These are phyloP conservation scores for Hypena proboscidalis DNA, from an alignment of 2,888 invertebrate species.

Conservation along the genomic window DNA sequence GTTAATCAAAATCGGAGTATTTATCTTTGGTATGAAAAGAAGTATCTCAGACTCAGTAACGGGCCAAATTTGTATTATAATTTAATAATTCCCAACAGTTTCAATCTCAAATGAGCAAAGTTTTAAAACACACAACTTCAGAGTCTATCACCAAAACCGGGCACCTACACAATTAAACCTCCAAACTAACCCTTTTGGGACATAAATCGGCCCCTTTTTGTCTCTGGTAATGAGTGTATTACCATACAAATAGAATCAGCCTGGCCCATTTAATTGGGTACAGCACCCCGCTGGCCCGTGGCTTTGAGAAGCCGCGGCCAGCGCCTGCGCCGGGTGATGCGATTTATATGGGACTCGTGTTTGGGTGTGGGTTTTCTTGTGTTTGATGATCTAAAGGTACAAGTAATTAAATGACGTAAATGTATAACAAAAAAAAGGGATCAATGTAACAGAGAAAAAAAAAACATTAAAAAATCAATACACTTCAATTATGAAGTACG, in stretches of 20 bases:
- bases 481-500: no score
- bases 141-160: conserved; percentile 4
- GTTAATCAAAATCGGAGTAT: no score
- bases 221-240: conserved; percentile 80
- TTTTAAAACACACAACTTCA: no score
- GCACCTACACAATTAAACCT: conserved; percentile 8
- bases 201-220: conserved; percentile 66
- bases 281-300: conserved; percentile 72
- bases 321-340: conserved; percentile 43
- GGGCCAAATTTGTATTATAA: no score
- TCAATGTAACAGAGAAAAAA: no score
- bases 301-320: conserved; percentile 66
- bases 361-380: conserved; percentile 4
- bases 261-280: conserved; percentile 75
- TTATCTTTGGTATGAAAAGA: no score
- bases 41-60: no score
- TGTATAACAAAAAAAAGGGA: no score
- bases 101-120: no score
- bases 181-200: conserved; percentile 38
- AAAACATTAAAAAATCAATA: no score
- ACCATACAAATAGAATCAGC: conserved; percentile 82
- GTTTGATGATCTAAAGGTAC: neutral
- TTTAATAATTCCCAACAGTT: no score
- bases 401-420: no score
- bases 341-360: conserved; percentile 21